Base-by-base conservation (phyloP, 1,140 invertebrate genomes). In the Aethina tumida region DNA sequence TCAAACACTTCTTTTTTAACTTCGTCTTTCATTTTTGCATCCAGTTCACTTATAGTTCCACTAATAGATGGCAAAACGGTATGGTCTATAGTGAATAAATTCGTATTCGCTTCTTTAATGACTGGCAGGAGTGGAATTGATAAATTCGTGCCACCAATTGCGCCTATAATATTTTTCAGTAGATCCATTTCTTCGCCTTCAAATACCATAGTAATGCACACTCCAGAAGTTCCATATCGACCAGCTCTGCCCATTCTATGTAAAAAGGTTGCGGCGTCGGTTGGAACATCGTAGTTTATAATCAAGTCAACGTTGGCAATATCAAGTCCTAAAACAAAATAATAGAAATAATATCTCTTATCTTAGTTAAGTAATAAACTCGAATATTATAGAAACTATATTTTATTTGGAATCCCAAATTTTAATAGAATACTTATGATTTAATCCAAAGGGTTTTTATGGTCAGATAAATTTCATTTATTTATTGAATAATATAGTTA, bases 211-310 rank as follows among this genome's bases (percentile, higher is more conserved):
- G 71, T 80, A 15, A 89, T 73, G 14, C 80, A 74, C 30, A 77
- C 70, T 36, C 84, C 86, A 54, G 73, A 69, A 10, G 82, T 79
- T 1, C 87, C 87, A 68, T 80, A 98, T 49, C 95, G 70, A 1
- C 94, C 95, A 33, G 91, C 90, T 52, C 94, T 73, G 4, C 95
- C 95, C 56, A 96, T 92, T 58, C 95, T 73, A 67, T 98, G 96
- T 39, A 98, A 72, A 72, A 97, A 98, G 2, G 88, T 95, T 35
- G 86, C 78, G 49, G 74, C 69, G 56, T 92, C 81, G 31, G 49
- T 53, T 2, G 96, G 90, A 24, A 84, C 58, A 60, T 97, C 94
- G 52, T 97, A 72, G 65, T 97, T 97, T 6, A 99, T 75, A 1
- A 98, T 82, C 25, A 98, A 65, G 69, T 98, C 86, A 5, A 97